Conservation (phyloP, 1,140 invertebrate species). For the Pseudomyrmex sp. region DNA sequence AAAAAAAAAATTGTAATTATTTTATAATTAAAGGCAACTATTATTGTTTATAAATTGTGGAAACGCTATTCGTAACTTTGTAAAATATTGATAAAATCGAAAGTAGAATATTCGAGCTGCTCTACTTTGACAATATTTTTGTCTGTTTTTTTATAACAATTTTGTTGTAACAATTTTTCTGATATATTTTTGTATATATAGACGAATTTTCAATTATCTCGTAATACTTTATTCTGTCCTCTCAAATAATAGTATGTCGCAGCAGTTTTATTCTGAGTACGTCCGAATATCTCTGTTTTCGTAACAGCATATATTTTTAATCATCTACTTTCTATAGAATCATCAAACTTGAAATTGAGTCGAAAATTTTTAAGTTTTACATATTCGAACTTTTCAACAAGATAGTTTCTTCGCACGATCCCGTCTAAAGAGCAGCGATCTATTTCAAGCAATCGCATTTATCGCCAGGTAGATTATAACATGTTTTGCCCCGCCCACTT, state of each 20-base stretch:
- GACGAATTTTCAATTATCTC: not conserved
- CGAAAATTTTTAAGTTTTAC: not conserved
- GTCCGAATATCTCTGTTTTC: not conserved
- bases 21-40: not conserved
- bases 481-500: constrained; percentile 61
- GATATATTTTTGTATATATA: not conserved
- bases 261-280: not conserved
- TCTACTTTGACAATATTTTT: constrained; percentile 20
- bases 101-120: not conserved
- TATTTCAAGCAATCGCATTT: constrained; percentile 41
- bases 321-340: too few species aligned
- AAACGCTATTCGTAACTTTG: not conserved
- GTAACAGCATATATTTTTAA: not conserved
- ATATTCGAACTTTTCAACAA: not conserved
- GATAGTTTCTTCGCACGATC: not conserved
- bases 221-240: not conserved
- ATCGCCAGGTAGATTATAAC: constrained; percentile 54
- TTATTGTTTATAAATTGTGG: not conserved
- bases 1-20: too few species aligned
- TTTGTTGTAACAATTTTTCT: not conserved
- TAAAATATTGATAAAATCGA: not conserved
- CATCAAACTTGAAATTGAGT: not conserved
- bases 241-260: not conserved
- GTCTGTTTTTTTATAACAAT: too few species aligned
- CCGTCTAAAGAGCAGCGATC: constrained; percentile 12